Evolutionary conservation across 1,140 invertebrate species (phyloP).

Genomic region (Drosophila tristis): DNA sequence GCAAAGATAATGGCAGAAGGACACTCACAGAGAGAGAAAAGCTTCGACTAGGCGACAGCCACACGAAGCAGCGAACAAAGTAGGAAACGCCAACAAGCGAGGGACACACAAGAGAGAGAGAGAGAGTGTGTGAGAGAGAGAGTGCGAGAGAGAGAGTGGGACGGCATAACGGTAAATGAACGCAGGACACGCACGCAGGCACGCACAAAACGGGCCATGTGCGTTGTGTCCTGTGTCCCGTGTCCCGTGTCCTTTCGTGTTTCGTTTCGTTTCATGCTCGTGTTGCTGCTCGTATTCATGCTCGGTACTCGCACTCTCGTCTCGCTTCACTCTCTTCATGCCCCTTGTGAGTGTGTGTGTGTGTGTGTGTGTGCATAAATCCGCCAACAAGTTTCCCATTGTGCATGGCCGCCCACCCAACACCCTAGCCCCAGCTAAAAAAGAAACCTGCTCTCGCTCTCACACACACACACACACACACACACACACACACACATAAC

Average conservation of each 20-base stretch:
- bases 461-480: no score
- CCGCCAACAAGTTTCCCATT: slow-evolving; percentile 82
- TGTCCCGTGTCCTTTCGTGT: slow-evolving; percentile 17
- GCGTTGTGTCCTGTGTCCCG: slow-evolving; percentile 38
- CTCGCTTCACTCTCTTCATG: not conserved
- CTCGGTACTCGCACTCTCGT: not conserved
- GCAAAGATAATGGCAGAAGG: slow-evolving; percentile 41
- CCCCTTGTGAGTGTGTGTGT: slow-evolving; percentile 8
- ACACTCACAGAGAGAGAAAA: not conserved
- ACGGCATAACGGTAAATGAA: slow-evolving; percentile 11
- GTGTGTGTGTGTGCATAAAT: slow-evolving; percentile 71
- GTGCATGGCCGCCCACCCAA: slow-evolving; percentile 56
- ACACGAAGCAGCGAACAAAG: slow-evolving; percentile 69
- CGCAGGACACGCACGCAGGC: slow-evolving; percentile 1
- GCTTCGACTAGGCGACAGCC: slow-evolving; percentile 41
- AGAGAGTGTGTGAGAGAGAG: no score
- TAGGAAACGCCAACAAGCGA: slow-evolving; percentile 70
- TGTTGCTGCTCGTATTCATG: slow-evolving; percentile 5
- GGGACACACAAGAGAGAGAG: slow-evolving; percentile 1
- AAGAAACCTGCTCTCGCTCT: not conserved
- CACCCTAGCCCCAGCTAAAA: slow-evolving; percentile 10
- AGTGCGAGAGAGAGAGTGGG: slow-evolving; percentile 23
- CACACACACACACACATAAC: not conserved
- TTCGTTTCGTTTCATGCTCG: slow-evolving; percentile 12
- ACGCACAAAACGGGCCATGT: slow-evolving; percentile 53